Base-by-base conservation (phyloP, 2,888 invertebrate genomes). In the Reticulitermes lucifugus region DNA sequence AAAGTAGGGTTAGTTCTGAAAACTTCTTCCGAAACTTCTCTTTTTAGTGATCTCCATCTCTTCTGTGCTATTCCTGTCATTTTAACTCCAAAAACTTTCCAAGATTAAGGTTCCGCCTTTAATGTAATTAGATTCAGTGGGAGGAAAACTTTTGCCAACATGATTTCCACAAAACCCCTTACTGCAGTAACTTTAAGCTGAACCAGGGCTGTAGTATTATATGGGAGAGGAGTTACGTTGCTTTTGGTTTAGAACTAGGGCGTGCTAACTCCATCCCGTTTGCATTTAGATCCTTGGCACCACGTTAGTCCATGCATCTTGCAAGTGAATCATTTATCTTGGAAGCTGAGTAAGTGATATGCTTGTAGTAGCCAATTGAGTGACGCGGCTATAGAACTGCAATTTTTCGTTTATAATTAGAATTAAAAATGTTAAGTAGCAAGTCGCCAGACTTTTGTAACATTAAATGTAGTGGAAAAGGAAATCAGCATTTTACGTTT, bases 131-230 rank as follows among this genome's bases (percentile, higher is more conserved):
- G 80, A 80, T 59, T 60, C 80, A 35, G 35, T 55, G 60, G 59
- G 25, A 80, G 60, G 60, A 60, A 60, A 80, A 80, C 80, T 80
- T 80, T 80, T 80, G 80, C 80, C 80, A 80, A 80, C 80, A 59
- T 60, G 80, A 80, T 60, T 80, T 41, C 35, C 35, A 0, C 22
- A 51, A 65, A 65, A 65, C 25, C 25, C 55, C 65, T 65, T 65
- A 65, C 80, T 59, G 60, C 80, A 80, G 80, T 55, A 80, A 59
- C 60, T 60, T 60, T 21, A 55, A 46, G 55, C 46, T 51, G 51
- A 80, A 80, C 55, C 73, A 35, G 73, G 7, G 73, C 12, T 41
- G 65, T 55, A 18, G 18, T 55, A 55, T 18, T 18, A 18, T 18
- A 18, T 2, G 14, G 9, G 25, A 65, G n/a, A 65, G n/a, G 65